phyloP scores from a whole-genome alignment of 2,888 invertebrate genomes.

The Chalcis sispes region DNA sequence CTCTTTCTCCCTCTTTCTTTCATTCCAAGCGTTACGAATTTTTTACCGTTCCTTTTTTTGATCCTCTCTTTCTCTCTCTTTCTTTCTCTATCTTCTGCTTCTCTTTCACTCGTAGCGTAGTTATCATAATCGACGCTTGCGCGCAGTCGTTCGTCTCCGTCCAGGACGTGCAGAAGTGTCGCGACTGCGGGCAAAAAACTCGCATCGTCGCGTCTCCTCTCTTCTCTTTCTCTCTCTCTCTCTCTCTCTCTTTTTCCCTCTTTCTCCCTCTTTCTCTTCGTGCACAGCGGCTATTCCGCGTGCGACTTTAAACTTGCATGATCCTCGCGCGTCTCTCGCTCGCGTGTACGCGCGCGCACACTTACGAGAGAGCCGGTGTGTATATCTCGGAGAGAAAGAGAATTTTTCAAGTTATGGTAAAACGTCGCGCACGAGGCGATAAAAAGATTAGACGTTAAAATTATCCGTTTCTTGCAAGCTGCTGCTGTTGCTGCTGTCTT shows the following conservation, averaged over 20 bases:
- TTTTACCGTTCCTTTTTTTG: neutral
- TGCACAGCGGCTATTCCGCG: too few relatives aligned
- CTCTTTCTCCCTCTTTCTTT: neutral
- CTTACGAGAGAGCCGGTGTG: too few relatives aligned
- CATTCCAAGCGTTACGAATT: neutral
- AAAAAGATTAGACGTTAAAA: constrained; percentile 55
- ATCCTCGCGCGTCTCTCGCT: constrained; percentile 30
- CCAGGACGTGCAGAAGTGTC: constrained; percentile 56
- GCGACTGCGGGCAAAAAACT: constrained; percentile 65
- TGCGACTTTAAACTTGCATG: constrained; percentile 58
- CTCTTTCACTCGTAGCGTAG: constrained; percentile 8
- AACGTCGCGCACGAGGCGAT: constrained; percentile 7
- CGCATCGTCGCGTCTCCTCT: constrained; percentile 42
- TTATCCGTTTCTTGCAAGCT: constrained; percentile 58
- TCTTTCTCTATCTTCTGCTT: neutral
- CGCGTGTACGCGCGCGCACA: too few relatives aligned
- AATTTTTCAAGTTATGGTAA: constrained; percentile 19
- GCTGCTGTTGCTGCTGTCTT: constrained; percentile 24
- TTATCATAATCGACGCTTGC: constrained; percentile 54
- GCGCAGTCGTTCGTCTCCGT: constrained; percentile 51
- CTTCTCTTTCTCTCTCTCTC: neutral
- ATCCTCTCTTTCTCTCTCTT: neutral
- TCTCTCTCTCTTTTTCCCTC: neutral
- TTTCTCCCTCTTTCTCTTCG: neutral
- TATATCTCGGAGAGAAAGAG: neutral